phyloP scores from a whole-genome alignment of 2,888 invertebrate genomes.

The Drosophila barbarae region DNA sequence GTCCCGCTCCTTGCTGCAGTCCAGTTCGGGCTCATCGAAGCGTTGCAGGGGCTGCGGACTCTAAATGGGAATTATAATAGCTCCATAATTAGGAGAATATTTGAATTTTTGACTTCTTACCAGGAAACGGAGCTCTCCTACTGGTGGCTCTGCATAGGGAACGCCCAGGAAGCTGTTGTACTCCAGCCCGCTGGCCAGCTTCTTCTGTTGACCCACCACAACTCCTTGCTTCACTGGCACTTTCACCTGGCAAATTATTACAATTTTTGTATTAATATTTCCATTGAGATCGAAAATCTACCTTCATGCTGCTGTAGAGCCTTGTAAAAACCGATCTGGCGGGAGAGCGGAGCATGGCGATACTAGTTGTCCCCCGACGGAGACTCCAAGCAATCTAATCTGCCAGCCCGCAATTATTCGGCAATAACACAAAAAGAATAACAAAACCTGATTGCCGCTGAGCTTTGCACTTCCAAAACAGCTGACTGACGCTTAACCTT shows the following conservation, averaged over 20 bases:
- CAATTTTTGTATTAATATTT: background rate
- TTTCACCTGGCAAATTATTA: slow-evolving; percentile 53
- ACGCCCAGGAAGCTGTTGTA: slow-evolving; percentile 81
- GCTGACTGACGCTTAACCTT: slow-evolving; percentile 36
- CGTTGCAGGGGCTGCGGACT: slow-evolving; percentile 75
- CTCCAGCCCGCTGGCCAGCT: slow-evolving; percentile 77
- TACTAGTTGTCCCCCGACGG: background rate
- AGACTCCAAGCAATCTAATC: slow-evolving; percentile 30
- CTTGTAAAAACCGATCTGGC: slow-evolving; percentile 17
- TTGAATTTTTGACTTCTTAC: slow-evolving; percentile 54
- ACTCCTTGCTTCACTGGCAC: slow-evolving; percentile 80
- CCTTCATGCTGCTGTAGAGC: slow-evolving; percentile 54
- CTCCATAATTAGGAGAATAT: too few species aligned
- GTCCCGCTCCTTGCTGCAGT: slow-evolving; percentile 75
- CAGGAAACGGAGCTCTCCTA: slow-evolving; percentile 79
- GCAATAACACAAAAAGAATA: background rate
- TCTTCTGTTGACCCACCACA: slow-evolving; percentile 79
- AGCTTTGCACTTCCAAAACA: slow-evolving; percentile 30
- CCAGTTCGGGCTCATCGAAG: slow-evolving; percentile 69
- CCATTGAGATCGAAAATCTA: slow-evolving; percentile 8
- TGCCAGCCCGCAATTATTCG: slow-evolving; percentile 23
- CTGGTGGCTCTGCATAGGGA: slow-evolving; percentile 82
- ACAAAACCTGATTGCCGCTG: slow-evolving; percentile 14
- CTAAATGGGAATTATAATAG: slow-evolving; percentile 51
- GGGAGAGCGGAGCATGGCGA: slow-evolving; percentile 18